Conservation (phyloP, 2,888 invertebrate genomes). For the Scaptomyza polygonia region DNA sequence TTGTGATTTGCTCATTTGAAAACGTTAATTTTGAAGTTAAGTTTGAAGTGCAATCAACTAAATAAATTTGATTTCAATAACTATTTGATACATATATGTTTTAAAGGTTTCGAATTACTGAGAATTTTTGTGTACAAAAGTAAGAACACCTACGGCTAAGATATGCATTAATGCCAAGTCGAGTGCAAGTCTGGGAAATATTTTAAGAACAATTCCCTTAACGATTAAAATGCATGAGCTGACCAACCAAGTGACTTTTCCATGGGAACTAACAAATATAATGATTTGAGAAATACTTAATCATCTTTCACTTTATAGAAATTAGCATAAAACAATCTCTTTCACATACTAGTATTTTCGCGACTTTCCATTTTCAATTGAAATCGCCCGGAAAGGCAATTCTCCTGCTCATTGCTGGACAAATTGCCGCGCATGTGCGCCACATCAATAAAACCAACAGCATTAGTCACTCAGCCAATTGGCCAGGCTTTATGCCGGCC, state of each 20-base stretch:
- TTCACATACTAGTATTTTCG: conserved; percentile 19
- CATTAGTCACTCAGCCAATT: conserved; percentile 74
- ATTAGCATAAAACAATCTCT: neutral
- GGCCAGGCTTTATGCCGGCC: conserved; percentile 34
- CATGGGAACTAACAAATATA: conserved; percentile 27
- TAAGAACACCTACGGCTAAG: conserved; percentile 36
- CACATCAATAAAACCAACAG: conserved; percentile 74
- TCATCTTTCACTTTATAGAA: neutral
- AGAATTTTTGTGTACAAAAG: conserved; percentile 14
- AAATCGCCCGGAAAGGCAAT: conserved; percentile 15
- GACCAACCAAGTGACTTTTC: conserved; percentile 22
- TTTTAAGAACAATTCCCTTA: neutral
- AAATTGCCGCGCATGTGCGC: conserved; percentile 69
- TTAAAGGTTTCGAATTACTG: conserved; percentile 39
- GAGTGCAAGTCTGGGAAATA: conserved; percentile 44
- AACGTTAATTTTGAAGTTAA: conserved; percentile 12
- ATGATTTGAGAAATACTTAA: neutral
- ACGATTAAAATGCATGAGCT: conserved; percentile 6
- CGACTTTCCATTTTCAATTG: conserved; percentile 78
- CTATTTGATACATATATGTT: conserved; percentile 33
- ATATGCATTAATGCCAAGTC: conserved; percentile 33
- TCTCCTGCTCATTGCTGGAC: conserved; percentile 47
- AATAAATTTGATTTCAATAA: conserved; percentile 30
- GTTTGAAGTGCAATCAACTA: conserved; percentile 51
- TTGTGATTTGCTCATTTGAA: conserved; percentile 50